Base-by-base conservation (phyloP, 2,888 invertebrate genomes). In the Catonia carolina region DNA sequence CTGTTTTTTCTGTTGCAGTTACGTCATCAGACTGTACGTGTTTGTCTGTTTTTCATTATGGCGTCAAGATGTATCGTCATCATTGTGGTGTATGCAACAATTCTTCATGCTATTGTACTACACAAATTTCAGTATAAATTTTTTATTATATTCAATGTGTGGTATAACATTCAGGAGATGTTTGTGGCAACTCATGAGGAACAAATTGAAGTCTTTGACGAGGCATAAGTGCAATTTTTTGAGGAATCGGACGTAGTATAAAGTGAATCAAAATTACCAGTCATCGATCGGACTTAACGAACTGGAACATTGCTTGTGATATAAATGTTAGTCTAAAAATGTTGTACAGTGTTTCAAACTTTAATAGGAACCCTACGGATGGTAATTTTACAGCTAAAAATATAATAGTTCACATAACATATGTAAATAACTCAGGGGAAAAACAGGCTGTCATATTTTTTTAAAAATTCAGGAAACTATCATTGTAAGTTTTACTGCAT, bases 111-210 rank as follows among this genome's bases (percentile, higher is more conserved):
- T 81, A 2, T 71, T 83, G 2, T 82, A 81, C 68, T 83, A 82
- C 69, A 79, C 81, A 5, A 82, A 83, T 68, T 83, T 82, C 70
- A 79, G 80, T 67, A 77, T 82, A 58, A 82, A 82, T 67, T 82
- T 82, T 66, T 69, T 81, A 7, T 72, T 83, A 15, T 83, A 84
- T 70, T 78, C 81, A 7, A 78, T 79, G 74, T 81, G 78, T 64
- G 81, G 81, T 0, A 74, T 77, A 51, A 79, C 80, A 1, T 81
- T 82, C 66, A 72, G 81, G 2, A 71, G 77, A 35, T 79, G 79
- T 63, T 69, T 80, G 36, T 73, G 74, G 66, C 77, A 78, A 62
- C 68, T 77, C 23, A 62, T 78, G n/a, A 69, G 75, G n/a, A 76
- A 76, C 61, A 68, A 71, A 31, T 62, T 74, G 22, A 75, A 74